Conservation (phyloP, 92 coral and sea anemone genomes). For the Diadumene lineata region DNA sequence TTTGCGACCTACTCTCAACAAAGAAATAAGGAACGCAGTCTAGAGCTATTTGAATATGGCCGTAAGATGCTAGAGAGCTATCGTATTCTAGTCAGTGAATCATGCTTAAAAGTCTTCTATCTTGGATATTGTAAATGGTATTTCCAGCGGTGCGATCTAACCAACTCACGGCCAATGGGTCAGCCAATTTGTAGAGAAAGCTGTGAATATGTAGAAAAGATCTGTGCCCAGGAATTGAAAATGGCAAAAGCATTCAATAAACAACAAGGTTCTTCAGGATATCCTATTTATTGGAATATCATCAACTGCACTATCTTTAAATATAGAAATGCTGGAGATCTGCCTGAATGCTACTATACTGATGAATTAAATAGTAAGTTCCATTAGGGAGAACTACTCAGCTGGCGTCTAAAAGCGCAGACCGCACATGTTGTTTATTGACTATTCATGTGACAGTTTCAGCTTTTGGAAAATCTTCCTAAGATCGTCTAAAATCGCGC, state of each 20-base stretch:
- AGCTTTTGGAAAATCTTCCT: neutral
- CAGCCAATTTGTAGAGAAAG: slow-evolving; percentile 14
- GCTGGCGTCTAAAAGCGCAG: neutral
- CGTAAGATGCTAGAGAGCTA: slow-evolving; percentile 3
- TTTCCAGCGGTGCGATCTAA: slow-evolving; percentile 21
- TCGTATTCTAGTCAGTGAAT: neutral
- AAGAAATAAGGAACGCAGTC: neutral
- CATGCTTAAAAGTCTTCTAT: neutral
- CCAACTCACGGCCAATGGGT: neutral
- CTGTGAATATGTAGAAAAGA: slow-evolving; percentile 7
- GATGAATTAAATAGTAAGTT: slow-evolving; percentile 18
- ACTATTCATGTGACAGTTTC: neutral
- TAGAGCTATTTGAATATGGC: neutral
- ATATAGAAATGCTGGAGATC: slow-evolving; percentile 14
- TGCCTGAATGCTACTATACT: slow-evolving; percentile 23
- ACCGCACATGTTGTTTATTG: neutral
- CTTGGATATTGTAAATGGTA: slow-evolving; percentile 17
- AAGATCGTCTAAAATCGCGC: neutral
- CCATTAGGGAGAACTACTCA: too few species aligned
- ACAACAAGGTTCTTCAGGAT: neutral
- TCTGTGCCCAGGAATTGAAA: neutral
- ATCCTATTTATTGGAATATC: neutral
- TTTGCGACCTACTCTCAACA: neutral
- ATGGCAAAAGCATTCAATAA: neutral
- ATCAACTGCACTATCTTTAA: slow-evolving; percentile 3